Evolutionary conservation across 64 coral and sea anemone species (phyloP).

Genomic region (Stichodactyla helianthus): DNA sequence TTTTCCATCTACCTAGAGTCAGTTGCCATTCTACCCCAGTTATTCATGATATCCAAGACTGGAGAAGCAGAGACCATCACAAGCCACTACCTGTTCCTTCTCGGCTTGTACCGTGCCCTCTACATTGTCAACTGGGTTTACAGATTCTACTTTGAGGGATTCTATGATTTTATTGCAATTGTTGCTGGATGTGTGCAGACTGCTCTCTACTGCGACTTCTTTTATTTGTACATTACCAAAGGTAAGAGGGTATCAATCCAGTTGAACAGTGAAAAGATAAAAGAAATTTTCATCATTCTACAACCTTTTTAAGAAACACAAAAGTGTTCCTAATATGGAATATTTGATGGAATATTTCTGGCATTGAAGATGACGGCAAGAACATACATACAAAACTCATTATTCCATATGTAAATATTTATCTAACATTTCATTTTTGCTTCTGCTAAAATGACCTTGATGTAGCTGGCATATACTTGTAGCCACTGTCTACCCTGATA

Average conservation of each 20-base stretch:
- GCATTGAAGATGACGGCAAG: no score
- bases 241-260: slow-evolving; percentile 35
- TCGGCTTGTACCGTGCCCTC: slow-evolving; percentile 90
- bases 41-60: slow-evolving; percentile 99
- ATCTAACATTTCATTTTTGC: no score
- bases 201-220: slow-evolving; percentile 98
- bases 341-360: no score
- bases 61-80: slow-evolving; percentile 95
- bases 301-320: no score
- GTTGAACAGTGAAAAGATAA: not conserved
- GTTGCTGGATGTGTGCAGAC: slow-evolving; percentile 99
- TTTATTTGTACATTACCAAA: slow-evolving; percentile 99
- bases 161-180: slow-evolving; percentile 99
- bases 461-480: no score
- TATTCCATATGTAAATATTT: no score
- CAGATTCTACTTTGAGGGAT: slow-evolving; percentile 92
- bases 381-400: no score
- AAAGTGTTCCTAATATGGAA: no score
- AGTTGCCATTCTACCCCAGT: slow-evolving; percentile 93
- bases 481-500: no score
- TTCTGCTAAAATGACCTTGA: no score
- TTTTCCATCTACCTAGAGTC: slow-evolving; percentile 99
- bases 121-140: slow-evolving; percentile 98
- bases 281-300: no score
- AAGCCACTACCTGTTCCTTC: slow-evolving; percentile 96